Percentiles rank a stretch among this genome's conserved stretches.
These are phyloP conservation scores for Scomberomorus guttatus DNA, from an alignment of 2,797 vertebrate species.

Conservation along the genomic window DNA sequence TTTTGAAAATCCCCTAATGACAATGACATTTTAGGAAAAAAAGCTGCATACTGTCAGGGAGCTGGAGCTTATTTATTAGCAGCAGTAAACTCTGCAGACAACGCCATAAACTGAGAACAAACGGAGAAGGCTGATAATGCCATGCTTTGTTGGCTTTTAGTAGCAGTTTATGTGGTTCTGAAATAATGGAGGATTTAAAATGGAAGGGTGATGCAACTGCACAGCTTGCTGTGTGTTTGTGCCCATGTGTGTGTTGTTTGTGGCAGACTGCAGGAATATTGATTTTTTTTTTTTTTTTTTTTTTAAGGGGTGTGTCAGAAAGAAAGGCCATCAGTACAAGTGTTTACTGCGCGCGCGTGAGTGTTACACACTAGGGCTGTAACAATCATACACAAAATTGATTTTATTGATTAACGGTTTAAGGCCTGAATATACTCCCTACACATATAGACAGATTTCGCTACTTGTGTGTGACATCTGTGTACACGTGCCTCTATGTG, in stretches of 20 bases:
- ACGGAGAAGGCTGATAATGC: constrained; percentile 4
- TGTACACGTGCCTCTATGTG: background rate
- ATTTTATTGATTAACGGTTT: background rate
- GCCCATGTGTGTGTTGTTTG: constrained; percentile 28
- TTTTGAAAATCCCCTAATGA: constrained; percentile 2
- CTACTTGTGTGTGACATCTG: background rate
- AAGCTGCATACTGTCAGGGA: background rate
- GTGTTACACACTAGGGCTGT: background rate
- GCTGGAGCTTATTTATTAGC: background rate
- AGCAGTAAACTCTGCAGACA: constrained; percentile 13
- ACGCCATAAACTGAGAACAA: constrained; percentile 1
- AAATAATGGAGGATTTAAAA: constrained; percentile 21
- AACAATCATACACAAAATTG: background rate
- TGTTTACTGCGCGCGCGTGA: background rate
- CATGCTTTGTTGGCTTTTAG: constrained; percentile 21
- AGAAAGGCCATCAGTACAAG: constrained; percentile 18
- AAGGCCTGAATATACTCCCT: no score
- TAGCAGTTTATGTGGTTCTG: constrained; percentile 9
- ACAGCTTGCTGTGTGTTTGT: background rate
- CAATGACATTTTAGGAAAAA: no score
- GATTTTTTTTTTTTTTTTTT: constrained; percentile 40
- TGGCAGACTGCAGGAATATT: constrained; percentile 66
- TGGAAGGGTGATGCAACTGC: background rate
- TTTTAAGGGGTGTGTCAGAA: constrained; percentile 49
- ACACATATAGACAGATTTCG: no score